A percentile compares a stretch with the other conserved stretches of the same genome.
Evolutionary conservation across 2,113 vertebrate species (phyloP).

Genomic region (Benitochromis conjunctus): DNA sequence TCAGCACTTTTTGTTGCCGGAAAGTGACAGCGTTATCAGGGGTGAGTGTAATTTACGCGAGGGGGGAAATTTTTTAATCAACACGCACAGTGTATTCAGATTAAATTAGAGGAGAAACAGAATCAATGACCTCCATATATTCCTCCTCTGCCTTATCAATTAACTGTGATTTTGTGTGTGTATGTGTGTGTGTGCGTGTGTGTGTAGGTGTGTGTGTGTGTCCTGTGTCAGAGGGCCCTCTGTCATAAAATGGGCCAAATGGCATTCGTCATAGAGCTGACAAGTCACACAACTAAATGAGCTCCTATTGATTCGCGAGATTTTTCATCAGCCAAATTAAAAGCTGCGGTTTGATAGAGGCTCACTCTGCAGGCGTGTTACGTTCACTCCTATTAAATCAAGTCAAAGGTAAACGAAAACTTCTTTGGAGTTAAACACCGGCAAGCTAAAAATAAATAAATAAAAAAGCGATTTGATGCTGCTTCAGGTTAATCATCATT

Average conservation of each 20-base stretch:
- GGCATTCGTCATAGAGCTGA: conserved; percentile 53
- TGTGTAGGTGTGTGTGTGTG: neutral
- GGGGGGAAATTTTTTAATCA: conserved; percentile 42
- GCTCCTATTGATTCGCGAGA: conserved; percentile 49
- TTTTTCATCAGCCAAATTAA: conserved; percentile 66
- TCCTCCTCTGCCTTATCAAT: conserved; percentile 74
- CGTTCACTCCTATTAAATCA: conserved; percentile 12
- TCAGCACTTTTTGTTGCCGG: conserved; percentile 50
- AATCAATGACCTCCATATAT: conserved; percentile 67
- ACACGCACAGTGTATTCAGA: conserved; percentile 49
- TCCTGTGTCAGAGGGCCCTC: conserved; percentile 68
- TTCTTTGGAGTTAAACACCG: neutral
- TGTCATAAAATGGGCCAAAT: conserved; percentile 67
- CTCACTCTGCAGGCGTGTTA: conserved; percentile 7
- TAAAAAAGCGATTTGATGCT: neutral
- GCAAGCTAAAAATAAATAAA: neutral
- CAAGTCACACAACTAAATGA: conserved; percentile 65
- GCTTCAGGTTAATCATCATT: neutral
- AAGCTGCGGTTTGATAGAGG: conserved; percentile 42
- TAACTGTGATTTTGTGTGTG: conserved; percentile 59
- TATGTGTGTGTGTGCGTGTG: neutral
- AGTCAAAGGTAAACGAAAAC: conserved; percentile 4
- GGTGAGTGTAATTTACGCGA: conserved; percentile 28
- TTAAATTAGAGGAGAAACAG: conserved; percentile 52
- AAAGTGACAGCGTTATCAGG: conserved; percentile 53